Percentiles rank a stretch among this genome's conserved stretches.
Conservation (phyloP, 1,140 invertebrate genomes). For the Sipha flava region DNA sequence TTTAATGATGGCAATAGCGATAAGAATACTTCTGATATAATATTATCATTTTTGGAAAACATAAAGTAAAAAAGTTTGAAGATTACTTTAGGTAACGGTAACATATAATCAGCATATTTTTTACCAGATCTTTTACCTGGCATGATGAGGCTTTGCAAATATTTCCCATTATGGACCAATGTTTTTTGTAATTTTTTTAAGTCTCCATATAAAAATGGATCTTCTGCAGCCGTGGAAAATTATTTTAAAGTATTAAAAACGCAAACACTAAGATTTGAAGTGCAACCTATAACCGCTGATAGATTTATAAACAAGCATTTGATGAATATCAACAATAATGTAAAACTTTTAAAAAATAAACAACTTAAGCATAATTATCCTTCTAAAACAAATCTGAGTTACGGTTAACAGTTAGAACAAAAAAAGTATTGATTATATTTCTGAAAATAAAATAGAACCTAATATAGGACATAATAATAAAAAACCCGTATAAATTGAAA, state of each 20-base stretch:
- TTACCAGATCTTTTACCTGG: neutral
- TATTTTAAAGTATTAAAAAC: neutral
- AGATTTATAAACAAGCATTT: neutral
- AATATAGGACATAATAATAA: no score
- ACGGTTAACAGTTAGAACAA: no score
- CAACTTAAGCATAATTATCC: neutral
- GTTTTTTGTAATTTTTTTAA: neutral
- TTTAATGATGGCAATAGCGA: neutral
- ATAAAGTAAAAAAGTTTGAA: neutral
- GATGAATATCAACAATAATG: neutral
- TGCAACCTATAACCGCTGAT: neutral
- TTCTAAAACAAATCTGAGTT: no score
- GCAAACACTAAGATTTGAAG: neutral
- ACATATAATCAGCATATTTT: neutral
- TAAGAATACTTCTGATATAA: neutral
- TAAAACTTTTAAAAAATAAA: neutral
- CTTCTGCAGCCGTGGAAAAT: neutral
- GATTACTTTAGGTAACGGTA: neutral
- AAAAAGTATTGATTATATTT: no score
- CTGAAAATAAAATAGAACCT: no score
- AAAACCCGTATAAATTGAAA: no score
- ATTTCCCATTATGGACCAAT: neutral
- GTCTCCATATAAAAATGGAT: neutral
- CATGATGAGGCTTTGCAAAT: neutral
- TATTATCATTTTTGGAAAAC: neutral